Conservation (phyloP, 92 coral and sea anemone species). For the Isaurus tuberculatus region DNA sequence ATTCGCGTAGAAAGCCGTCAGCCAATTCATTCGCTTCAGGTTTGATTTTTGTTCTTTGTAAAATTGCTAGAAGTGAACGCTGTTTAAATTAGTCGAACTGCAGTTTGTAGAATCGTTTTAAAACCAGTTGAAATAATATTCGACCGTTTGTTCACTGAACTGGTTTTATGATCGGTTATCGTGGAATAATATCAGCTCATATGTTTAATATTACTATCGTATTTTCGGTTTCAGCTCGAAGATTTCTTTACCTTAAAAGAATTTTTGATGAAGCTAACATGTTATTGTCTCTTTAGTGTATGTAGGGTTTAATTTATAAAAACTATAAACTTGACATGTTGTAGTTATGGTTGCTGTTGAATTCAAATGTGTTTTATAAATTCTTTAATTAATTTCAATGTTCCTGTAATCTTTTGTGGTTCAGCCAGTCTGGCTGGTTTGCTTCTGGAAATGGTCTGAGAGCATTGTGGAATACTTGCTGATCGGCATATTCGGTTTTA, state of each 20-base stretch:
- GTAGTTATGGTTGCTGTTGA: not conserved
- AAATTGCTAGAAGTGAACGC: slow-evolving; percentile 8
- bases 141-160: not conserved
- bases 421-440: not conserved
- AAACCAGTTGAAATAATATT: not conserved
- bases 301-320: not conserved
- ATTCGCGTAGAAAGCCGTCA: not conserved
- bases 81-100: not conserved
- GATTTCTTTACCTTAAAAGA: not conserved
- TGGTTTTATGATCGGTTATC: slow-evolving; percentile 7
- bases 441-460: not conserved
- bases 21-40: not conserved
- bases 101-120: not conserved
- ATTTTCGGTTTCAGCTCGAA: not conserved
- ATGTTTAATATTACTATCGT: not conserved
- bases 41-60: not conserved
- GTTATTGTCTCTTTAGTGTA: not conserved
- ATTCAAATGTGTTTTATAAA: not conserved
- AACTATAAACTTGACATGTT: not conserved
- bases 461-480: not conserved
- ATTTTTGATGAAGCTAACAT: not conserved
- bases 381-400: not conserved
- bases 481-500: not conserved
- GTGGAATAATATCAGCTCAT: not conserved
- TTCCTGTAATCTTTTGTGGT: not conserved